Percentiles rank a stretch among this genome's conserved stretches.
Conservation (phyloP, 2,797 vertebrate species). For the Natrix natrix region DNA sequence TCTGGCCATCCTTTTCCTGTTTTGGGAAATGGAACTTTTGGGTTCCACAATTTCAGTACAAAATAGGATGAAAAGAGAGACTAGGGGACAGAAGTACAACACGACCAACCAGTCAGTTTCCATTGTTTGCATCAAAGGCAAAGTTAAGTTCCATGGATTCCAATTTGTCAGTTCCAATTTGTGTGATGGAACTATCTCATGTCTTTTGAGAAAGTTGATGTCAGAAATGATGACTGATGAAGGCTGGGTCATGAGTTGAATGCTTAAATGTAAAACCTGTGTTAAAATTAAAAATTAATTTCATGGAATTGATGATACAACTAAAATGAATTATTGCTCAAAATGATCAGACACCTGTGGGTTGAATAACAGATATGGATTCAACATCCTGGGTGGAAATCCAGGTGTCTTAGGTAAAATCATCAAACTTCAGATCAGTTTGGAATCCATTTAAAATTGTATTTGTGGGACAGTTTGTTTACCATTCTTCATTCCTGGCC, state of each 20-base stretch:
- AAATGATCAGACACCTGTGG: not conserved
- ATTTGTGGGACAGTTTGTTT: not conserved
- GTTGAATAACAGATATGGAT: conserved; percentile 1
- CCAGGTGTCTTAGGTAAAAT: not conserved
- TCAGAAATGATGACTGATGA: not conserved
- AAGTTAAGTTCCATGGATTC: not conserved
- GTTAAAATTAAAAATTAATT: not conserved
- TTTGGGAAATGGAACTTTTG: not conserved
- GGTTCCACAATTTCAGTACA: not conserved
- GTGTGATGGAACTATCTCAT: too few relatives aligned
- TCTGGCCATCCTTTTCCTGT: not conserved
- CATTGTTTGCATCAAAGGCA: not conserved
- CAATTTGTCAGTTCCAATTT: not conserved
- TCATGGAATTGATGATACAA: not conserved
- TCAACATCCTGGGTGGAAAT: not conserved
- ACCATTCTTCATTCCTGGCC: not conserved
- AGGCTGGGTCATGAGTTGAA: not conserved
- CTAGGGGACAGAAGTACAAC: not conserved
- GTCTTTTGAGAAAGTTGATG: not conserved
- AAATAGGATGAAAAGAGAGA: not conserved
- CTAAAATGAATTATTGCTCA: conserved; percentile 3
- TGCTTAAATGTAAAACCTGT: not conserved
- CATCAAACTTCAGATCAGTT: not conserved
- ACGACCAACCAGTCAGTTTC: not conserved
- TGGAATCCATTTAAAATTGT: not conserved